Evolutionary conservation across 1,140 invertebrate species (phyloP).

Genomic region (Habropoda laboriosa): DNA sequence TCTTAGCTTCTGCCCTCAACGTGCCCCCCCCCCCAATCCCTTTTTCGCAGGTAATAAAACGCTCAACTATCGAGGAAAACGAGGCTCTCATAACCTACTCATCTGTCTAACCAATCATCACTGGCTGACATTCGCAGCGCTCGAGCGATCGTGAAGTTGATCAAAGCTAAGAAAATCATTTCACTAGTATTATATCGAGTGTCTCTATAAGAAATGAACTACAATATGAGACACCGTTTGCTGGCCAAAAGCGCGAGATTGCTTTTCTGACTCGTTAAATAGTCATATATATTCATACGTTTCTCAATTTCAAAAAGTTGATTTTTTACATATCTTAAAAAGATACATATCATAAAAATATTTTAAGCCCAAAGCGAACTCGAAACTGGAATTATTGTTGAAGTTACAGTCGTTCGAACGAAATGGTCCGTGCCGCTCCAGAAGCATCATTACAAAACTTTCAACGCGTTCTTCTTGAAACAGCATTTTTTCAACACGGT

Average conservation of each 20-base stretch:
- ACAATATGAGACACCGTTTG: neutral
- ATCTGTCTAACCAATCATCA: neutral
- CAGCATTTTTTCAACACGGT: too few species aligned
- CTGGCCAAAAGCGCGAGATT: neutral
- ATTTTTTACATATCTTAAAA: too few species aligned
- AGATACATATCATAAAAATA: too few species aligned
- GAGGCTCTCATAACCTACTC: neutral
- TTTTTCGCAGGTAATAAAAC: conserved; percentile 13
- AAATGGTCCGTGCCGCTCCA: too few species aligned
- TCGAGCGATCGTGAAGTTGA: conserved; percentile 53
- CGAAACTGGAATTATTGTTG: too few species aligned
- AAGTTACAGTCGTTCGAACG: too few species aligned
- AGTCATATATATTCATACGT: too few species aligned
- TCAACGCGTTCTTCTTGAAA: too few species aligned
- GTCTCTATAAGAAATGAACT: neutral
- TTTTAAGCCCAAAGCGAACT: too few species aligned
- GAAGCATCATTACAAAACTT: too few species aligned
- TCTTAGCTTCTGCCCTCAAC: conserved; percentile 49
- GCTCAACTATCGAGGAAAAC: neutral
- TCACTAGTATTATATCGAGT: neutral
- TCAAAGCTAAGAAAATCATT: neutral
- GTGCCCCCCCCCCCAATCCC: neutral
- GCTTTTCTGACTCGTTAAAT: neutral
- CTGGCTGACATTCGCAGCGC: neutral
- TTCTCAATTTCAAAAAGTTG: too few species aligned